Base-by-base conservation (phyloP, 2,113 vertebrate genomes). In the Gila orcuttii region DNA sequence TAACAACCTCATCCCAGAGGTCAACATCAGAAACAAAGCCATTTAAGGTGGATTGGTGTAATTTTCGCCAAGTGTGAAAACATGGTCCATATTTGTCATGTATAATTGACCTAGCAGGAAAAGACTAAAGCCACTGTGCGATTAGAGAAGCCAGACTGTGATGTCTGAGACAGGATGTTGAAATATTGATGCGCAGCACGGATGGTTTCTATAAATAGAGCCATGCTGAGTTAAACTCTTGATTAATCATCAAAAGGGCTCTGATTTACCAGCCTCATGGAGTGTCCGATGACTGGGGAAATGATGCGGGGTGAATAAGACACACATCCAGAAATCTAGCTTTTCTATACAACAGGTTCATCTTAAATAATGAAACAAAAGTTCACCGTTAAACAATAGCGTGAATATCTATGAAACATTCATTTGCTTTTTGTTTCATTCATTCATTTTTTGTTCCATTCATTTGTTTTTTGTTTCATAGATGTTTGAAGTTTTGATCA, bases 221-320 rank as follows among this genome's bases (percentile, higher is more conserved):
- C 33, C 59, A 82, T 79, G 86, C 80, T 55, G 89, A 87, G 92
- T 93, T 94, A 93, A 94, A 91, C 88, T 89, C 88, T 92, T 90
- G 92, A 95, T 94, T 95, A 93, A 94, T 94, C 92, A 88, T 84
- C 81, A 81, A 89, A 88, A 91, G 88, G 52, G 90, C 89, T 91
- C n/a, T 92, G 92, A 93, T 95, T 94, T 93, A 95, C 88, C 86
- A 39, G 71, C 45, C 66, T 87, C 85, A 86, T 75, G n/a, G 45
- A 84, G 79, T 39, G 21, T 62, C 60, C 68, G 47, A 87, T 87
- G 88, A 91, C 81, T 89, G 88, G 86, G 83, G 80, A 90, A 84
- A 88, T 71, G 82, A 75, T n/a, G 36, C 33, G 79, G 60, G 85
- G 77, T 75, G 60, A 19, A 68, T 31, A 71, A 75, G 9, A 69